These are phyloP conservation scores for Caloenas nicobarica DNA, from an alignment of 2,113 vertebrate genomes.

Conservation along the genomic window DNA sequence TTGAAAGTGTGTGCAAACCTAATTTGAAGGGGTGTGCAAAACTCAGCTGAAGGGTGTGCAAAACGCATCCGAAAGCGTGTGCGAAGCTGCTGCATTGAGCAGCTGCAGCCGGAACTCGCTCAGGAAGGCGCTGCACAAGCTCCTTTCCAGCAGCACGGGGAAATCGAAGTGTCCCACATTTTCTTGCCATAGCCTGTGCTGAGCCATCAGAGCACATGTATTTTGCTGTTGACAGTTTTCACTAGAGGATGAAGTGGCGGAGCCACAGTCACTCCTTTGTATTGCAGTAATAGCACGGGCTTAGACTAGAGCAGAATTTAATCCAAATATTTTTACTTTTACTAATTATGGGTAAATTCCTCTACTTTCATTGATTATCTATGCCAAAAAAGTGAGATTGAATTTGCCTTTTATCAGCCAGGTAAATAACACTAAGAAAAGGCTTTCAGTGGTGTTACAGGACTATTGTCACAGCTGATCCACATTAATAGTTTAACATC, in stretches of 20 bases:
- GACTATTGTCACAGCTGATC: background rate
- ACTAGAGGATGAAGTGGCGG: background rate
- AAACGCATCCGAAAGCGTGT: too few species aligned
- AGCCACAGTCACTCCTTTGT: background rate
- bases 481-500: background rate
- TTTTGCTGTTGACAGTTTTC: background rate
- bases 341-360: background rate
- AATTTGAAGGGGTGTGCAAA: too few species aligned
- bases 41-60: background rate
- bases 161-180: background rate
- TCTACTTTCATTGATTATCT: background rate
- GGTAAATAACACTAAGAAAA: background rate
- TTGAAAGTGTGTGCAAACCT: background rate
- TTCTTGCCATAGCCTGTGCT: background rate
- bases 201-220: rapidly evolving
- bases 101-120: background rate
- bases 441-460: background rate
- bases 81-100: background rate
- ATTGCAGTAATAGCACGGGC: background rate
- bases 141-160: rapidly evolving
- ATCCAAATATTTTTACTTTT: background rate
- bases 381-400: background rate
- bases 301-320: background rate
- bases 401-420: background rate
- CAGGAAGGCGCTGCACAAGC: background rate